Conservation (phyloP, 2,888 invertebrate genomes). For the Ichneumon xanthorius region DNA sequence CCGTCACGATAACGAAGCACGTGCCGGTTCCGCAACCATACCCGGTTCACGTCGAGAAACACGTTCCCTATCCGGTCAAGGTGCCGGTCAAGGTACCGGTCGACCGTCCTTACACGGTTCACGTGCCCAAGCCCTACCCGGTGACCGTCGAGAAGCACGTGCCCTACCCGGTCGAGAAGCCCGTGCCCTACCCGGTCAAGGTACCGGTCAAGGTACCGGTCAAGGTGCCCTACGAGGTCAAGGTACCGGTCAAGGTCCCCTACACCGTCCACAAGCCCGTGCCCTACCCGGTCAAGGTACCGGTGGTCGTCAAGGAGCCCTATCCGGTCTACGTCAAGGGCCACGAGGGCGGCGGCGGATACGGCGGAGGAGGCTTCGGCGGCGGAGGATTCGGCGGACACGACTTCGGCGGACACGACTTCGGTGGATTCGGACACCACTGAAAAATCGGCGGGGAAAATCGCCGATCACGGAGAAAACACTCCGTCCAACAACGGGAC, state of each 20-base stretch:
- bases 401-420: constrained; percentile 66
- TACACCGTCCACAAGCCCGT: constrained; percentile 73
- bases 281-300: constrained; percentile 77
- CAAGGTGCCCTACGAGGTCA: constrained; percentile 75
- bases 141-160: constrained; percentile 79
- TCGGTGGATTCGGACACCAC: constrained; percentile 71
- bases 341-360: constrained; percentile 68
- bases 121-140: constrained; percentile 77
- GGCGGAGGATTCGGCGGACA: constrained; percentile 70
- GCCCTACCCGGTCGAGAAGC: constrained; percentile 78
- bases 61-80: constrained; percentile 79
- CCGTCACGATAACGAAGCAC: constrained; percentile 81
- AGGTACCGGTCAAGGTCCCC: constrained; percentile 78
- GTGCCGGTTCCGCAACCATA: constrained; percentile 81
- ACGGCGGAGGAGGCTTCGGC: constrained; percentile 62
- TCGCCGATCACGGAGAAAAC: background rate
- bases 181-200: constrained; percentile 75
- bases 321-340: constrained; percentile 73
- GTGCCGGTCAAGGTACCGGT: constrained; percentile 80
- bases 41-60: constrained; percentile 80
- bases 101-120: constrained; percentile 78
- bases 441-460: constrained; percentile 4
- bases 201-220: constrained; percentile 79
- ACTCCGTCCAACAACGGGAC: background rate
- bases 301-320: constrained; percentile 74